phyloP scores from a whole-genome alignment of 2,888 invertebrate species.

The Bimastos eiseni region DNA sequence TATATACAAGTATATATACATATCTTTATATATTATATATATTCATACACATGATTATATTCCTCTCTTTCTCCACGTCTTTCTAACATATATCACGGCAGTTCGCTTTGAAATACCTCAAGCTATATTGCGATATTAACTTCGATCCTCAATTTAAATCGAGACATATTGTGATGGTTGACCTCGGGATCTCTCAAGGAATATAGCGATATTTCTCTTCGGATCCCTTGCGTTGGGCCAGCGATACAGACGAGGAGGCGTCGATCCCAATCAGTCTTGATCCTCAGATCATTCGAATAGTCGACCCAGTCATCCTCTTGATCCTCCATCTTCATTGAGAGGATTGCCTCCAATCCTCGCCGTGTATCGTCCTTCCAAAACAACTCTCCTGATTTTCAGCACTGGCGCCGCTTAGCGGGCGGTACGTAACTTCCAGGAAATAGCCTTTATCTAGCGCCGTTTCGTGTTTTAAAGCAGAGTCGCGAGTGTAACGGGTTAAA shows the following conservation, averaged over 20 bases:
- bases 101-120: too few relatives aligned
- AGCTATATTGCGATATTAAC: too few relatives aligned
- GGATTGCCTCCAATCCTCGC: neutral
- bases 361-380: neutral
- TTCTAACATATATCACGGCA: too few relatives aligned
- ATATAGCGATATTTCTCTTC: neutral
- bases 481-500: neutral
- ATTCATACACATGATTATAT: too few relatives aligned
- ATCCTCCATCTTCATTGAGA: slow-evolving; percentile 13
- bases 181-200: neutral
- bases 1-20: too few relatives aligned
- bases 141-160: neutral
- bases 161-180: neutral
- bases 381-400: neutral
- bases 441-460: neutral
- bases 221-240: neutral
- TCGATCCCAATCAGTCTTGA: neutral
- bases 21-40: too few relatives aligned
- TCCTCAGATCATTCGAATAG: neutral
- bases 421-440: neutral
- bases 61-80: too few relatives aligned
- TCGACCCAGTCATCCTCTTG: neutral
- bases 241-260: neutral
- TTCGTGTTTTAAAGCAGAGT: neutral
- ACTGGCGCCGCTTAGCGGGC: neutral